phyloP scores from a whole-genome alignment of 2,113 vertebrate genomes.

The Anser cygnoides region DNA sequence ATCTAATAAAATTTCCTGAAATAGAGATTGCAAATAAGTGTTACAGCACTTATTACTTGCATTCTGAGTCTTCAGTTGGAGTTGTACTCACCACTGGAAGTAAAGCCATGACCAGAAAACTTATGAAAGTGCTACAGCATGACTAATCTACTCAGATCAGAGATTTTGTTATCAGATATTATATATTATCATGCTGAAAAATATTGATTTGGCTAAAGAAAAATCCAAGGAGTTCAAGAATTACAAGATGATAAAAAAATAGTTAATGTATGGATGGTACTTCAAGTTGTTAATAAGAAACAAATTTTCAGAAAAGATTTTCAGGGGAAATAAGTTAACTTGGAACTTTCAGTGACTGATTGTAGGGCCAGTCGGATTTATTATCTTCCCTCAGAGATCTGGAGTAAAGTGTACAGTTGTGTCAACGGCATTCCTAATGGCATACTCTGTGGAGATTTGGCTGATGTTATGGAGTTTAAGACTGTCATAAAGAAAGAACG shows the following conservation, averaged over 20 bases:
- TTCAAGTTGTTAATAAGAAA: not conserved
- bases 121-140: not conserved
- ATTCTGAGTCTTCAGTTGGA: not conserved
- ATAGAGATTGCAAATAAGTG: not conserved
- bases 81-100: not conserved
- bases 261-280: not conserved
- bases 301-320: not conserved
- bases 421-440: not conserved
- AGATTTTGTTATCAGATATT: not conserved
- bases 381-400: not conserved
- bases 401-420: not conserved
- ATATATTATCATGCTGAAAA: not conserved
- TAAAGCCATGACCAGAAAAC: not conserved
- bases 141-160: not conserved
- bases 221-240: not conserved
- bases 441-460: not conserved
- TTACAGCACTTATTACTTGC: not conserved
- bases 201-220: not conserved
- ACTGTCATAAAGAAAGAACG: not conserved
- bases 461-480: not conserved
- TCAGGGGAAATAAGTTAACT: not conserved
- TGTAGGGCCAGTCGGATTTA: rapidly evolving
- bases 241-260: not conserved
- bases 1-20: not conserved
- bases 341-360: not conserved